Evolutionary conservation across 2,888 invertebrate species (phyloP), one percentile per base, ranked within the genome.

Genomic region (Margaritifera margaritifera): DNA sequence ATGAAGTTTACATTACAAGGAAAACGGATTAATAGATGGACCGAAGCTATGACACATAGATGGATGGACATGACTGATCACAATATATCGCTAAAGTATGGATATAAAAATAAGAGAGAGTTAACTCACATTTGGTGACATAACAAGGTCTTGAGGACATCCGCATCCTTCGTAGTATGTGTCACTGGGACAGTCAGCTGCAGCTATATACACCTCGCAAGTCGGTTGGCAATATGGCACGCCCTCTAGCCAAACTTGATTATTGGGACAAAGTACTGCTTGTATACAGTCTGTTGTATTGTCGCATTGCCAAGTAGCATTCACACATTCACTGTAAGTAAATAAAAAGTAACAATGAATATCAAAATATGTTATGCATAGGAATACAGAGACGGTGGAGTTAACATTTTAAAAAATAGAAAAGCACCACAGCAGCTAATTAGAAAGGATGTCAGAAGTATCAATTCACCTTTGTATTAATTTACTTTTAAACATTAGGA

Each of bases 51-150:
- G 31, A 31, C 31, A 31, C 27, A 27, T 27, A 27, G 5, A 27
- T 27, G 5, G 31, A 31, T 8, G 31, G 31, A 1, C 31, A 31
- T 6, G 31, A 31, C 8, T 8, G 31, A 31, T 8, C 31, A 31
- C 8, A 58, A 1, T 8, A 31, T 31, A 31, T 1, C 6, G 8
- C 31, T 8, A 6, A 31, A 31, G 6, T 31, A 31, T 31, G 8
- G 31, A 8, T 31, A 31, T 31, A 31, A 31, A 31, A 31, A 31
- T 31, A 31, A 59, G 19, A 18, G 24, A 58, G 18, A 59, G 20
- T 59, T 15, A 8, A 8, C 78, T 69, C 71, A 80, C 80, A 68
- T 78, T 75, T n/a, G 74, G 76, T 11, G 76, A 64, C 78, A 77
- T 75, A 4, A 72, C 72, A 51, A 60, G 71, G 6, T 69, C 69